Base-by-base conservation (phyloP, 1,140 invertebrate genomes). In the Goniozus legneri region DNA sequence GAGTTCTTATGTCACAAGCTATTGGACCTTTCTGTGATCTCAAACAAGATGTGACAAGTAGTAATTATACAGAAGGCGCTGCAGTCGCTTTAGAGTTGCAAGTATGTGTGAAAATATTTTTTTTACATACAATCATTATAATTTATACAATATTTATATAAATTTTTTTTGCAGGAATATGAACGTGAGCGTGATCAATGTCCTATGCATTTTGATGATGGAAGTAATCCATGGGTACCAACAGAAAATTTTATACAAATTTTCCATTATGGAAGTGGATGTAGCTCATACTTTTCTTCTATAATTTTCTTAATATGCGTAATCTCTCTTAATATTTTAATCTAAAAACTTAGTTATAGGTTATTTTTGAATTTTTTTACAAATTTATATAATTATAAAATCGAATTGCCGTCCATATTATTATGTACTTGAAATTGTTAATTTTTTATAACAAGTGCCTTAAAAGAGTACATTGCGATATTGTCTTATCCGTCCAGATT, bases 121-220 rank as follows among this genome's bases (percentile, higher is more conserved):
- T 24, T 41, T 32, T 30, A 43, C 21, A 10, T 18, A 47, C 19
- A 44, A 37, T 15, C 3, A 36, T 8, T 36, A 19, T 8, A 6
- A 32, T 32, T 43, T 19, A 21, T 7, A 43, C n/a, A n/a, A n/a
- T n/a, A n/a, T n/a, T n/a, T n/a, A n/a, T 32, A 10, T 14, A 30
- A 16, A 44, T 44, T 41, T 59, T 67, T 71, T 35, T 49, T 47
- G 12, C 38, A 75, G 73, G 73, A 76, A 68, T 76, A 76, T 12
- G 74, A 76, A 48, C 59, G 74, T 56, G 74, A 76, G 85, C 83
- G 85, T 50, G 93, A 97, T 76, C 88, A 91, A 61, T 96, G 93
- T 72, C 92, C 93, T 0, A 93, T 96, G 91, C 84, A 88, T 67
- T 96, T 95, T 69, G 92, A 96, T 63, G 92, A 96, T 71, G 93